phyloP scores from a whole-genome alignment of 2,113 vertebrate species.

The Chlorodrepanis virens region DNA sequence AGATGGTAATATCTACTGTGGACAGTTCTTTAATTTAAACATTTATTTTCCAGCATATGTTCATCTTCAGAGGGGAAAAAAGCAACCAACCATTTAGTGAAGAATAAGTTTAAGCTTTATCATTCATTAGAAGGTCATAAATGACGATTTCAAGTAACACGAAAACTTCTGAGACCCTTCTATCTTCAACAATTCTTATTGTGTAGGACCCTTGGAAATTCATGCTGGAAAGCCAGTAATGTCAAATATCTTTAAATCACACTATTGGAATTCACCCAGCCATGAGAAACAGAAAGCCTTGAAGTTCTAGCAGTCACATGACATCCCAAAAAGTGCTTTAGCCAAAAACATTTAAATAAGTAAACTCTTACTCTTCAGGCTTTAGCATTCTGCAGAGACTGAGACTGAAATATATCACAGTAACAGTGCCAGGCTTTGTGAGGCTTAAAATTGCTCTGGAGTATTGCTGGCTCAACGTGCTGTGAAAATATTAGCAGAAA shows the following conservation, averaged over 20 bases:
- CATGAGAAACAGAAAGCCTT: slow-evolving; percentile 17
- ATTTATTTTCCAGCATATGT: neutral
- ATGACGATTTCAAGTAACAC: neutral
- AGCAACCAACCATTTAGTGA: neutral
- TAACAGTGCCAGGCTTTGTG: neutral
- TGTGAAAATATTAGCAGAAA: neutral
- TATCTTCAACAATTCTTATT: neutral
- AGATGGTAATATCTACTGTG: neutral
- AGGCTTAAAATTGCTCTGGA: neutral
- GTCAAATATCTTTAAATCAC: neutral
- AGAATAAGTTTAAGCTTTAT: neutral
- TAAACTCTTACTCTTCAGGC: neutral
- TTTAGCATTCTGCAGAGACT: neutral
- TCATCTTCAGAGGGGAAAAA: neutral
- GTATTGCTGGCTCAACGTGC: neutral
- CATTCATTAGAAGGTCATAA: neutral
- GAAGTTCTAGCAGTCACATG: slow-evolving; percentile 1
- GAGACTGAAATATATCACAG: neutral
- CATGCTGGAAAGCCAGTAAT: neutral
- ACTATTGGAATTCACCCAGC: neutral
- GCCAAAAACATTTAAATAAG: slow-evolving; percentile 46
- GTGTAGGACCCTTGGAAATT: neutral
- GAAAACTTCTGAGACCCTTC: neutral
- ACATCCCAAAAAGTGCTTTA: neutral
- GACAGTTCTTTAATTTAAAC: slow-evolving; percentile 10